phyloP scores from a whole-genome alignment of 2,797 vertebrate genomes.

The Macrochelys suwanniensis region DNA sequence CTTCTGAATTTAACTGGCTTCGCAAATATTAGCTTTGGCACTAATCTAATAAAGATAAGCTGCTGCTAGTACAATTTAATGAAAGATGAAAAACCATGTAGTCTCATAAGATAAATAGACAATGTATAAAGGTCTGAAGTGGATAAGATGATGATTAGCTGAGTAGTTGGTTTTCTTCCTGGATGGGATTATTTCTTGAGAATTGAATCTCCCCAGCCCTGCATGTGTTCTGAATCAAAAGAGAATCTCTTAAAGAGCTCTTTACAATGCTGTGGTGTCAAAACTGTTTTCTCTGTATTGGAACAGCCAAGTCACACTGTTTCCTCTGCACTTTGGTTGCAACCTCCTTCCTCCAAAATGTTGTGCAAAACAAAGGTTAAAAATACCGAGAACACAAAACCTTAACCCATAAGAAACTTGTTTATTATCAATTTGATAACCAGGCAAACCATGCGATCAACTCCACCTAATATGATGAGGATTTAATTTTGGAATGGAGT shows the following conservation, averaged over 20 bases:
- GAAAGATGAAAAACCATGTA: not conserved
- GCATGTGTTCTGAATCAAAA: constrained; percentile 33
- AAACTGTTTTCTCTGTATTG: not conserved
- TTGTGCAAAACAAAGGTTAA: not conserved
- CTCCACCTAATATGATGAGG: not conserved
- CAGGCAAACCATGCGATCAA: not conserved
- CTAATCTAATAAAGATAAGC: constrained; percentile 19
- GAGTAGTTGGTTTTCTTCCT: constrained; percentile 21
- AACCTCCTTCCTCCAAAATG: not conserved
- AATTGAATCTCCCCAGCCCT: constrained; percentile 18
- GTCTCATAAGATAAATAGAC: constrained; percentile 29
- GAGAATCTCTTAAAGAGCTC: constrained; percentile 11
- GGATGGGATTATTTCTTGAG: not conserved
- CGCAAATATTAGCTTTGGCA: constrained; percentile 13
- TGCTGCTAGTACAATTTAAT: constrained; percentile 14
- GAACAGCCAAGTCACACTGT: not conserved
- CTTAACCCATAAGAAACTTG: not conserved
- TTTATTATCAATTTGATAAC: not conserved
- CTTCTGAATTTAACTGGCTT: not conserved
- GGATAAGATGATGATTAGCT: constrained; percentile 12
- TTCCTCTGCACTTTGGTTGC: not conserved
- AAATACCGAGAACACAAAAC: not conserved
- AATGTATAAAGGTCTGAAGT: not conserved
- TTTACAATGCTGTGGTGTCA: constrained; percentile 12
- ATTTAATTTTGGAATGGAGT: constrained; percentile 16